Evolutionary conservation across 92 coral and sea anemone genomes (phyloP).

Genomic region (Siderastrea siderea): DNA sequence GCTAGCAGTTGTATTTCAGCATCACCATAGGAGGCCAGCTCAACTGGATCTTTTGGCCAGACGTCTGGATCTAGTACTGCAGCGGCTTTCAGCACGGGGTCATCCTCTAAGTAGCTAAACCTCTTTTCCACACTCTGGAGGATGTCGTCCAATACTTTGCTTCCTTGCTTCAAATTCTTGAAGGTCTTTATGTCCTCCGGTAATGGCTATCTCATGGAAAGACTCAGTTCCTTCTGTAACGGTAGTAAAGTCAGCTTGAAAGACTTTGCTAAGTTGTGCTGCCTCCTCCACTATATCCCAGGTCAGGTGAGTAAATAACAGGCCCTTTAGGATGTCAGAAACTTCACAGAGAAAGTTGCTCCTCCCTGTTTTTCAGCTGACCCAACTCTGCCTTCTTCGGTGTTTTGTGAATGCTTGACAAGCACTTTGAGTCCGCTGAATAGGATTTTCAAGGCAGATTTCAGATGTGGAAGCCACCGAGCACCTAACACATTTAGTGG

Average conservation of each 20-base stretch:
- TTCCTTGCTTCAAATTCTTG: slow-evolving; percentile 26
- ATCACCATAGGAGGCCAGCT: slow-evolving; percentile 9
- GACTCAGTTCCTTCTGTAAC: background rate
- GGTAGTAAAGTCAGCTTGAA: slow-evolving; percentile 29
- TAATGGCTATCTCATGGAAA: slow-evolving; percentile 26
- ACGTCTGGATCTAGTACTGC: slow-evolving; percentile 37
- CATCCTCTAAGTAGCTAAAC: slow-evolving; percentile 25
- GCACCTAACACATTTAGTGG: slow-evolving; percentile 47
- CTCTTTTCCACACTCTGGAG: slow-evolving; percentile 10
- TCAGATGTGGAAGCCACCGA: slow-evolving; percentile 48
- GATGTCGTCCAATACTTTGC: slow-evolving; percentile 20
- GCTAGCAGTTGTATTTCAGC: slow-evolving; percentile 34
- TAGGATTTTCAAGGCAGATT: slow-evolving; percentile 9
- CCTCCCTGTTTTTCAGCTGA: slow-evolving; percentile 36
- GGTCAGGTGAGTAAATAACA: slow-evolving; percentile 29
- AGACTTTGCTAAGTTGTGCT: slow-evolving; percentile 27
- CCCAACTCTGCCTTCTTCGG: slow-evolving; percentile 32
- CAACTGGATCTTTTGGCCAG: slow-evolving; percentile 21
- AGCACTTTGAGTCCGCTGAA: slow-evolving; percentile 13
- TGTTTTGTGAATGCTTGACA: slow-evolving; percentile 17
- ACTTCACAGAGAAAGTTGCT: slow-evolving; percentile 21
- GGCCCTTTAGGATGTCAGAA: slow-evolving; percentile 33
- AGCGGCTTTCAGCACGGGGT: slow-evolving; percentile 22
- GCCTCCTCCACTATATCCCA: slow-evolving; percentile 49
- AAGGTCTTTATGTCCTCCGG: background rate